Percentiles rank a stretch among this genome's conserved stretches.
phyloP scores from a whole-genome alignment of 1,140 invertebrate genomes.

The Papilio dardanus region DNA sequence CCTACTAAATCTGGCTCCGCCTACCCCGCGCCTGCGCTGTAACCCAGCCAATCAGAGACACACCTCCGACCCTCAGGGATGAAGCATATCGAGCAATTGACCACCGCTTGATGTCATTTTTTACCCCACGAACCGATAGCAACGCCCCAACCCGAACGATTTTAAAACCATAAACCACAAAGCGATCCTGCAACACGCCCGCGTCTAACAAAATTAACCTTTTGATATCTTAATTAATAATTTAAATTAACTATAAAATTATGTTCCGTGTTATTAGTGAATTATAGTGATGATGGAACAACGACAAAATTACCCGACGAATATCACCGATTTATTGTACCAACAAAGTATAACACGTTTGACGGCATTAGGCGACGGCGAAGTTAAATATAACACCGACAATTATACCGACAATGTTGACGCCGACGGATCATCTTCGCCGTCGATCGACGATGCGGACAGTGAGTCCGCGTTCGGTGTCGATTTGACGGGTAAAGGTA shows the following conservation, averaged over 20 bases:
- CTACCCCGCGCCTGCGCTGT: conserved; percentile 63
- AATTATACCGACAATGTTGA: conserved; percentile 49
- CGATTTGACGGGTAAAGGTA: conserved; percentile 69
- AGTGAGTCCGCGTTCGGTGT: conserved; percentile 71
- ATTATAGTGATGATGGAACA: conserved; percentile 66
- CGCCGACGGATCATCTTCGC: conserved; percentile 51
- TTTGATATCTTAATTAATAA: neutral
- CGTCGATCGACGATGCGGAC: conserved; percentile 67
- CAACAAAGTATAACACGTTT: conserved; percentile 61
- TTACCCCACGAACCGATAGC: conserved; percentile 70
- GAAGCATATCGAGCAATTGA: conserved; percentile 48
- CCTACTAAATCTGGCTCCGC: conserved; percentile 68
- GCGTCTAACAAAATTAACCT: conserved; percentile 26
- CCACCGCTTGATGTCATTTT: conserved; percentile 74
- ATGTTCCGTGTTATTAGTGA: neutral
- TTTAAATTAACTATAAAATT: conserved; percentile 44
- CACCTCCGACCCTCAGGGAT: conserved; percentile 44
- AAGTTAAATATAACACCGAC: conserved; percentile 50
- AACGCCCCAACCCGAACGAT: conserved; percentile 61
- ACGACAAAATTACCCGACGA: conserved; percentile 61
- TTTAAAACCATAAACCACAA: conserved; percentile 73
- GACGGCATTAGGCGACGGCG: conserved; percentile 48
- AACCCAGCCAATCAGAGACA: conserved; percentile 55
- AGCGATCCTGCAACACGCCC: conserved; percentile 50
- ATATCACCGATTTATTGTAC: conserved; percentile 64